Evolutionary conservation across 2,888 invertebrate species (phyloP), one percentile per base, ranked within the genome.

Genomic region (Hofmannophila pseudospretella): DNA sequence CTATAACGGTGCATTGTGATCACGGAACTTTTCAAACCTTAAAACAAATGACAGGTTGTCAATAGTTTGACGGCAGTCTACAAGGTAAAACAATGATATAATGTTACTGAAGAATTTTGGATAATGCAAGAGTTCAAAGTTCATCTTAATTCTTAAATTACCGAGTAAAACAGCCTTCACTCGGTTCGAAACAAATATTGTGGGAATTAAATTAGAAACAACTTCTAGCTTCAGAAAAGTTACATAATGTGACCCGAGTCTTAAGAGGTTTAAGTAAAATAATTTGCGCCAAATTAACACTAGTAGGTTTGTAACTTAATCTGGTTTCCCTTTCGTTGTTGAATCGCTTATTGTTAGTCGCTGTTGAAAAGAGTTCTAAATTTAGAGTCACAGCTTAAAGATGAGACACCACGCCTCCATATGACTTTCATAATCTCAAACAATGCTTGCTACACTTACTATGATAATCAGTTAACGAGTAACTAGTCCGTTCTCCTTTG

Each of bases 401-500:
- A 27, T 19, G 20, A 27, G 11, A 38, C 39, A 39, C 34, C 43
- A 46, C 59, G 56, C 57, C 63, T 49, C 50, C 51, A 41, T 44
- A 48, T 54, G 58, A 69, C 74, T 74, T 75, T 73, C 75, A 71
- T 73, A 70, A 68, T 67, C 55, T 58, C 58, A 61, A 68, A 75
- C 76, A 73, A 76, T 77, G 68, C 64, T 57, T 60, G 70, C 61
- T 71, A 75, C 67, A 76, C 54, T 75, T 76, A 76, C 67, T 77
- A 79, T 79, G 75, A 79, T 80, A 82, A 82, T 80, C 79, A 67
- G 72, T 74, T 74, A 68, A 67, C 68, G 58, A 70, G 59, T 68
- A 68, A 72, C 71, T 70, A 68, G 66, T 65, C 64, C 70, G 79
- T 68, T 75, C 80, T 60, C 74, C 69, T 78, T 77, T 63, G 56